Base-by-base conservation (phyloP, 2,113 vertebrate species). In the Oriolus oriolus region DNA sequence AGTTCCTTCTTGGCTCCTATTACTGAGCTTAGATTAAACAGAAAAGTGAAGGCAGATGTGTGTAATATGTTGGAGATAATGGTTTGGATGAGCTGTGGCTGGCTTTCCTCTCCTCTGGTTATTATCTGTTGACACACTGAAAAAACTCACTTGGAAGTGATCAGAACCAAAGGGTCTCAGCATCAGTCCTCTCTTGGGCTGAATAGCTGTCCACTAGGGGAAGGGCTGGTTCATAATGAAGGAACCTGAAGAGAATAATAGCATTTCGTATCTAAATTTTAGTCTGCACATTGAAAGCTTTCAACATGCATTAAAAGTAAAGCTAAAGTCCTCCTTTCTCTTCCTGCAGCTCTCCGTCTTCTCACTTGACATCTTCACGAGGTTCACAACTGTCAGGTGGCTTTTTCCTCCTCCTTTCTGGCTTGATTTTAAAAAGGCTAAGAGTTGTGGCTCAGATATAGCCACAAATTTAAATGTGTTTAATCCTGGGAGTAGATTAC, bases 1-100 rank as follows among this genome's bases (percentile, higher is more conserved):
- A 71, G 27, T 77, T 68, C 16, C 27, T 91, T 82, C 87, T 64
- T 93, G 63, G 41, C 69, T 94, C 44, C 71, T 87, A 33, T 53
- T 85, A 41, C 23, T 90, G 45, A 33, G 4, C n/a, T 96, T 90
- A 90, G 27, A 47, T 92, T 86, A 78, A 92, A 86, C 22, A 91
- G 83, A 91, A 94, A 47, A 96, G 31, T 44, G 93, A 87, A 87
- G 57, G 66, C 75, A 96, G 53, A 84, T 95, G 37, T 49, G 5
- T 87, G 42, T 37, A 61, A 30, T 68, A 52, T 50, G 35, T 63
- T 79, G 83, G 57, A 92, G 26, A 91, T 63, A 71, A 64, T 24
- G 17, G 24, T 83, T 87, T 79, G 54, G 24, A 74, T 27, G 60
- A 70, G 37, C 13, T 52, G 37, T 68, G 39, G 4, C 45, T 75